Evolutionary conservation across 2,113 vertebrate species (phyloP).

Genomic region (Choloepus hoffmanni): DNA sequence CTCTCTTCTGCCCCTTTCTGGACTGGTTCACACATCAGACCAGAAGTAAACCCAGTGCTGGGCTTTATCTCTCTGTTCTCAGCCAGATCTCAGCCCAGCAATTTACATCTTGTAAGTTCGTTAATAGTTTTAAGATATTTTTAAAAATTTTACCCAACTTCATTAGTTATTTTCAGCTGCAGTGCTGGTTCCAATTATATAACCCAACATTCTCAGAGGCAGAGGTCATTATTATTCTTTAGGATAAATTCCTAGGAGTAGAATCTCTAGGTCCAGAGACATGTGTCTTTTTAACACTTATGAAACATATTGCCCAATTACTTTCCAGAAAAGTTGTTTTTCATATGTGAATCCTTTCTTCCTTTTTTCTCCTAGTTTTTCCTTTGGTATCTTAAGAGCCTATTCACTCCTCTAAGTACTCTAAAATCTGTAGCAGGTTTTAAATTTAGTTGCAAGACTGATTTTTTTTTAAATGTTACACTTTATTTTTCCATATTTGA

Average conservation of each 20-base stretch:
- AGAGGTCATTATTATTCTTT: neutral
- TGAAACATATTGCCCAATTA: neutral
- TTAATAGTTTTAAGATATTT: neutral
- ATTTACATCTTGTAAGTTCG: neutral
- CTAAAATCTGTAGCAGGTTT: neutral
- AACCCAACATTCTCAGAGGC: neutral
- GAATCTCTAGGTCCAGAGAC: neutral
- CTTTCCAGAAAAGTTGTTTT: slow-evolving; percentile 41
- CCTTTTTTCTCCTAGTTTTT: neutral
- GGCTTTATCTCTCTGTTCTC: neutral
- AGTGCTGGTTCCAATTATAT: neutral
- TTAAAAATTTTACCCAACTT: neutral
- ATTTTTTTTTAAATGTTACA: neutral
- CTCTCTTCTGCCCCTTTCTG: neutral
- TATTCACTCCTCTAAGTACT: neutral
- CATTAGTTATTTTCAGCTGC: neutral
- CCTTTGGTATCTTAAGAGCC: neutral
- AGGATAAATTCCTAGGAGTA: neutral
- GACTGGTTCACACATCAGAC: too few species aligned
- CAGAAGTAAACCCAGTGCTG: neutral
- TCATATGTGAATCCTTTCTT: neutral
- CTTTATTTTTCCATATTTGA: slow-evolving; percentile 35
- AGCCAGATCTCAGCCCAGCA: neutral
- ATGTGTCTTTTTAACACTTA: neutral
- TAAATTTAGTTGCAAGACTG: neutral